A percentile compares a stretch with the other conserved stretches of the same genome.
phyloP scores from a whole-genome alignment of 2,888 invertebrate genomes.

The Leuctra nigra region DNA sequence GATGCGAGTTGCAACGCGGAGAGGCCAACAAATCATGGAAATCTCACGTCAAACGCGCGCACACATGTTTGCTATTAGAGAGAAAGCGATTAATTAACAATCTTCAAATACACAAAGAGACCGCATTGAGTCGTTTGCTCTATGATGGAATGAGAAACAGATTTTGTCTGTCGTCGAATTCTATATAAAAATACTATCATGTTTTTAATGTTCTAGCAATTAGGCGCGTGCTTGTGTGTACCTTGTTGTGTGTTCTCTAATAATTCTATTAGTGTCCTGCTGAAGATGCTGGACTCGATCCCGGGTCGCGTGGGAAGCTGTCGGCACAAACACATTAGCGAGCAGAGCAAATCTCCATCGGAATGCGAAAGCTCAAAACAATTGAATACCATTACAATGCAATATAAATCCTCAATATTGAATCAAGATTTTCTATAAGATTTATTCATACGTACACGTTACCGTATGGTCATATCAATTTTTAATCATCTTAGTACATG shows the following conservation, averaged over 20 bases:
- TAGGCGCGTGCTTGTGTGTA: background rate
- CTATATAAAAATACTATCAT: background rate
- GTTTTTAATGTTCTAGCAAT: constrained; percentile 2
- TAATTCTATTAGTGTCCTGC: background rate
- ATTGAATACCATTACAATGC: background rate
- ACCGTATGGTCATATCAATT: constrained; percentile 6
- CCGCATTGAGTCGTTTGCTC: background rate
- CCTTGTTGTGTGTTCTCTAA: background rate
- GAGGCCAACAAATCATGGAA: constrained; percentile 14
- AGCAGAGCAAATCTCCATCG: background rate
- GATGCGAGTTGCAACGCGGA: background rate
- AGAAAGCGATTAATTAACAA: constrained; percentile 14
- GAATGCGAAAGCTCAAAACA: constrained; percentile 4
- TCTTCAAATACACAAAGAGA: background rate
- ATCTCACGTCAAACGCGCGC: constrained; percentile 9
- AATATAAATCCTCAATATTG: background rate
- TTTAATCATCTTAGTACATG: background rate
- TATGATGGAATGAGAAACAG: background rate
- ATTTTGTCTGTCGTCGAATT: background rate
- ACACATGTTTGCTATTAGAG: constrained; percentile 14
- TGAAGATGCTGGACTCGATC: background rate
- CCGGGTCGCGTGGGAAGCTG: constrained; percentile 7
- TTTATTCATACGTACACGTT: no score
- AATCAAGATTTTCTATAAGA: constrained; percentile 1
- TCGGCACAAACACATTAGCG: background rate